A percentile compares a stretch with the other conserved stretches of the same genome.
phyloP scores from a whole-genome alignment of 2,113 vertebrate genomes.

The cat (Felis catus) region DNA sequence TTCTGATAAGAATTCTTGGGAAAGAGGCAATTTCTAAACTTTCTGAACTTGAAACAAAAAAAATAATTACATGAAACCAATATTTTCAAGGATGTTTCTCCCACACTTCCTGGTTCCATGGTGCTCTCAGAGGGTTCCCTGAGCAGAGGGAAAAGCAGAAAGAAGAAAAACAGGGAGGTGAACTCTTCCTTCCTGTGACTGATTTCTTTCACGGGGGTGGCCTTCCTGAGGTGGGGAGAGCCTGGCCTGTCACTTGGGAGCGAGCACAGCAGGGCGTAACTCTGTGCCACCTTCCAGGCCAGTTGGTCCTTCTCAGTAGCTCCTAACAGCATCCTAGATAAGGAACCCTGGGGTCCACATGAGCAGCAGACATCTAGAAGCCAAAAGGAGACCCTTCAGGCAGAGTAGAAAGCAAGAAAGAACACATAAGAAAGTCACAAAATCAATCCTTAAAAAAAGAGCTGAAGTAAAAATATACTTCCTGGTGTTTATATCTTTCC shows the following conservation, averaged over 20 bases:
- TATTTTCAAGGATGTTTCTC: not conserved
- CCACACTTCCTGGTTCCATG: not conserved
- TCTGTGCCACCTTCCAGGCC: not conserved
- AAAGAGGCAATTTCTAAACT: conserved; percentile 9
- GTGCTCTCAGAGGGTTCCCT: not conserved
- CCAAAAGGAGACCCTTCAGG: not conserved
- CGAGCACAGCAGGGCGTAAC: not conserved
- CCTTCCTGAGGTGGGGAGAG: not conserved
- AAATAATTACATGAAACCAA: not conserved
- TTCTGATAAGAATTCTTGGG: not conserved
- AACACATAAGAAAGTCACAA: not conserved
- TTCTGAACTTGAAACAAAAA: conserved; percentile 25
- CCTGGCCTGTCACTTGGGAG: not conserved
- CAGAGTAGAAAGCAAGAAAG: not conserved
- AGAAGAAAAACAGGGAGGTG: not conserved
- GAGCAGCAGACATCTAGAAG: not conserved
- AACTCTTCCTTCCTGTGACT: not conserved
- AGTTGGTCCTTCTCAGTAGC: not conserved
- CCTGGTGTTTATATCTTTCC: not conserved
- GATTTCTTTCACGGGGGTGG: not conserved
- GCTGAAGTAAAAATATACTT: not conserved
- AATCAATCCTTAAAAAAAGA: not conserved
- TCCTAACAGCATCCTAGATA: no score
- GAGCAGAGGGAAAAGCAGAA: not conserved
- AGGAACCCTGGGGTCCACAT: not conserved